Conservation (phyloP, 1,140 invertebrate genomes). For the Yoshiicerus persimilis region DNA sequence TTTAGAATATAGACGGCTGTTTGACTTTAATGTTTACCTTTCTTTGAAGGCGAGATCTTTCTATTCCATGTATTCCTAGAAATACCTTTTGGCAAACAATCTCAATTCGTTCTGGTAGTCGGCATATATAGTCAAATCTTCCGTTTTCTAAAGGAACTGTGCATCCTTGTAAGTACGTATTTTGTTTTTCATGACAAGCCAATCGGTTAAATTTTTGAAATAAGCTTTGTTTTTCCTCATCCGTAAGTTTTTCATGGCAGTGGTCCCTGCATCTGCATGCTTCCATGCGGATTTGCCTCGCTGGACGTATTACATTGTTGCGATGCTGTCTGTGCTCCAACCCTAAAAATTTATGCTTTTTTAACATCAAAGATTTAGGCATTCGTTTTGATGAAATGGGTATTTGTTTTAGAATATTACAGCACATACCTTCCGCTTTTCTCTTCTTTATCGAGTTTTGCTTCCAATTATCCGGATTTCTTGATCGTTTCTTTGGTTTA, state of each 20-base stretch:
- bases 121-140: not conserved
- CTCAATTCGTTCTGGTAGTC: not conserved
- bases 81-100: constrained; percentile 17
- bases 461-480: too few relatives aligned
- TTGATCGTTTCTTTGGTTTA: too few relatives aligned
- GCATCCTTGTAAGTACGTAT: not conserved
- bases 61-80: not conserved
- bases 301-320: not conserved
- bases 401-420: too few relatives aligned
- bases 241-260: not conserved
- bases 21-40: not conserved
- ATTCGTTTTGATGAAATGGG: too few relatives aligned
- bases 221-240: not conserved
- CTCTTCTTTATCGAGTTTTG: too few relatives aligned
- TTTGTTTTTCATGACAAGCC: not conserved
- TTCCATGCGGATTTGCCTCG: not conserved
- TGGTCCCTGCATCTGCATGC: not conserved
- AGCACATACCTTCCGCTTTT: too few relatives aligned
- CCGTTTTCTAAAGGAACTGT: not conserved
- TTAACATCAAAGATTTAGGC: too few relatives aligned
- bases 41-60: not conserved
- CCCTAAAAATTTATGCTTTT: too few relatives aligned
- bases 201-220: not conserved
- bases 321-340: not conserved
- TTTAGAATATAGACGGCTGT: too few relatives aligned